phyloP scores from a whole-genome alignment of 2,797 vertebrate genomes.

The Tauraco hartlaubi region DNA sequence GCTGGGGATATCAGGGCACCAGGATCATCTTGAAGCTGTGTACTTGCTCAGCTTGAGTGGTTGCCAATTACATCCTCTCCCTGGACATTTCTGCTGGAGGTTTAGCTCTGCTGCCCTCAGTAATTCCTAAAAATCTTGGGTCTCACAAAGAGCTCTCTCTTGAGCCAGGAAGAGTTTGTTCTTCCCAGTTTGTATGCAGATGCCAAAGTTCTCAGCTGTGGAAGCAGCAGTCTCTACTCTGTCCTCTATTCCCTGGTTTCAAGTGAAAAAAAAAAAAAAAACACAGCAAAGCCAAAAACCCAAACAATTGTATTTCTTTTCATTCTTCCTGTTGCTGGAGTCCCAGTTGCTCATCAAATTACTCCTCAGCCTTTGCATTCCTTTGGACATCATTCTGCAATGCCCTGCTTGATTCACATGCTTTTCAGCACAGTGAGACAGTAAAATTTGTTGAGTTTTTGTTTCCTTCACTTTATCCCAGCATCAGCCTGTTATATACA shows the following conservation, averaged over 20 bases:
- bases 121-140: neutral
- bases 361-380: neutral
- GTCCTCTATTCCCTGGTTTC: neutral
- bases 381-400: neutral
- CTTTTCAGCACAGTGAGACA: neutral
- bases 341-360: neutral
- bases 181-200: neutral
- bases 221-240: neutral
- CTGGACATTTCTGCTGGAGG: neutral
- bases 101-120: neutral
- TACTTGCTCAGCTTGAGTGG: neutral
- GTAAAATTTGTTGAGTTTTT: neutral
- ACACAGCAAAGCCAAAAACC: neutral
- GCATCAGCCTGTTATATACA: neutral
- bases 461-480: neutral
- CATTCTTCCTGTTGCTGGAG: neutral
- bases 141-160: neutral
- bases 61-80: neutral
- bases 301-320: neutral
- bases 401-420: neutral
- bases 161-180: accelerated
- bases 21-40: neutral
- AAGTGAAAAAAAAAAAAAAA: neutral
- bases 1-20: accelerated
- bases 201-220: neutral